These are phyloP conservation scores for Callipepla californica DNA, from an alignment of 2,113 vertebrate species.

Conservation along the genomic window DNA sequence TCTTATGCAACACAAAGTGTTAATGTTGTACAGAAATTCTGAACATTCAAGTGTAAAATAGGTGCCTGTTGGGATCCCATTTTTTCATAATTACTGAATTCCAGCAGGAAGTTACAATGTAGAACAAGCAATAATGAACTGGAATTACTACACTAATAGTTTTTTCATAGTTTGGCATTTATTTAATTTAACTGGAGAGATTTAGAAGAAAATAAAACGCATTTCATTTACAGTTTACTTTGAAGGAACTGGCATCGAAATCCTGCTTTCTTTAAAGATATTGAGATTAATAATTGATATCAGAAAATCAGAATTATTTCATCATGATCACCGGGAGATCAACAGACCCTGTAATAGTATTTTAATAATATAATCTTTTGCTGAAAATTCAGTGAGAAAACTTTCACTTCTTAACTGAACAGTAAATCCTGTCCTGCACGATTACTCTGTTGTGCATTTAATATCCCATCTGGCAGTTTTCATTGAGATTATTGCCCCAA, in stretches of 20 bases:
- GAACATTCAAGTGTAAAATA: constrained; percentile 55
- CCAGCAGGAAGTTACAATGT: constrained; percentile 10
- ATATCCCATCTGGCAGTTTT: background rate
- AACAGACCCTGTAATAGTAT: background rate
- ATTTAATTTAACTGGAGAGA: background rate
- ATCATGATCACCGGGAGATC: background rate
- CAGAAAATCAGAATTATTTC: constrained; percentile 15
- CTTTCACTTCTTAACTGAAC: background rate
- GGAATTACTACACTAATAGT: background rate
- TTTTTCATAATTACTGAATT: constrained; percentile 30
- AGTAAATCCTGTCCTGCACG: background rate
- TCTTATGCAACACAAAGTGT: background rate
- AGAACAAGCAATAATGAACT: constrained; percentile 36
- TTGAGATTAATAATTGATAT: background rate
- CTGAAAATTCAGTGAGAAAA: background rate
- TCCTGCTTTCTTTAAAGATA: background rate
- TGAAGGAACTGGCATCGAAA: background rate
- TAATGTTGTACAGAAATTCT: background rate
- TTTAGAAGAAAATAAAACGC: background rate
- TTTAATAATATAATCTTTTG: background rate
- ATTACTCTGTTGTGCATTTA: background rate
- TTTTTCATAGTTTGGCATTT: constrained; percentile 36
- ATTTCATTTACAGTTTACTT: background rate
- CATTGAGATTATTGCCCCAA: background rate
- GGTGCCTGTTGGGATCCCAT: constrained; percentile 31